A percentile compares a stretch with the other conserved stretches of the same genome.
These are phyloP conservation scores for Morone chrysops DNA, from an alignment of 2,113 vertebrate genomes.

Conservation along the genomic window DNA sequence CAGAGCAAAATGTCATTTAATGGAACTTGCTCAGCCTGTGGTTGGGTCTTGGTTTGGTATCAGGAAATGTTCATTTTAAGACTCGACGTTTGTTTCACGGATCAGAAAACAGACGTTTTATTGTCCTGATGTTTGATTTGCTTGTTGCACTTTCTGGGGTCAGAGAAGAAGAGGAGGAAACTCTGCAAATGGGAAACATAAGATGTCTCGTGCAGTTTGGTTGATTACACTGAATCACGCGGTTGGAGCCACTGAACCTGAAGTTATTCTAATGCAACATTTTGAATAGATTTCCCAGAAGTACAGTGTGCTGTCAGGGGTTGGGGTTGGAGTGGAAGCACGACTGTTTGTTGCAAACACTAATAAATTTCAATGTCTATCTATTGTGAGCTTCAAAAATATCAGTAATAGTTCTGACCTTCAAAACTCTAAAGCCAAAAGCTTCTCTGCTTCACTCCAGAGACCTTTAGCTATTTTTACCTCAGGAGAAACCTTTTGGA, in stretches of 20 bases:
- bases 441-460: not conserved
- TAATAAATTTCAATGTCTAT: not conserved
- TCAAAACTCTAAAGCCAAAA: not conserved
- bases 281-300: not conserved
- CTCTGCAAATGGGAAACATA: not conserved
- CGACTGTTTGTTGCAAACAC: too few relatives aligned
- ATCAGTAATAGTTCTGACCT: slow-evolving; percentile 10
- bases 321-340: too few relatives aligned
- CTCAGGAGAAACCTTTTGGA: not conserved
- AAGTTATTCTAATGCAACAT: not conserved
- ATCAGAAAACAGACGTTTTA: slow-evolving; percentile 5
- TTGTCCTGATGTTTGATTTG: slow-evolving; percentile 7
- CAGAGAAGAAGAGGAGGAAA: not conserved
- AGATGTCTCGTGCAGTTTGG: not conserved
- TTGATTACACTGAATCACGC: not conserved
- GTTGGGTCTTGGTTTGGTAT: not conserved
- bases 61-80: slow-evolving; percentile 20
- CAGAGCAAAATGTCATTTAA: not conserved
- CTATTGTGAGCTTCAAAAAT: not conserved
- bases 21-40: not conserved
- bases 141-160: slow-evolving; percentile 1
- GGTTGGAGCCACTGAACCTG: not conserved
- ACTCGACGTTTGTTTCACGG: not conserved
- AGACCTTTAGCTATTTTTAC: slow-evolving; percentile 5
- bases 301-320: too few relatives aligned